phyloP scores from a whole-genome alignment of 2,113 vertebrate genomes.

The Pterocles burchelli region DNA sequence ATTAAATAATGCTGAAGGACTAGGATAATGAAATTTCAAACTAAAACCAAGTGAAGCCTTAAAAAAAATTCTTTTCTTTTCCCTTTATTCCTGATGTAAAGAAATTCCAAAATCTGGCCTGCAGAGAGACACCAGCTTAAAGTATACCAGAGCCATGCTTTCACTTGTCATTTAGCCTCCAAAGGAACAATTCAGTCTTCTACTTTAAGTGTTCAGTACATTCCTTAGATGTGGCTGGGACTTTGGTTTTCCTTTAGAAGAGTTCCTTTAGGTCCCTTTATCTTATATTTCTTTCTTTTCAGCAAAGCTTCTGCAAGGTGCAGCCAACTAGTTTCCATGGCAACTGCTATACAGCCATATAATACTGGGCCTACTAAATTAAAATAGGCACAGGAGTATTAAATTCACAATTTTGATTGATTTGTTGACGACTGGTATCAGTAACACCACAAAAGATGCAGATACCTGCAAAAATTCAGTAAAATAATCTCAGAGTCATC shows the following conservation, averaged over 20 bases:
- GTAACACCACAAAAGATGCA: not conserved
- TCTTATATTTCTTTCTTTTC: not conserved
- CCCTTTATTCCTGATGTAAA: not conserved
- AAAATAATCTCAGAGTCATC: not conserved
- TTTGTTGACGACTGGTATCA: not conserved
- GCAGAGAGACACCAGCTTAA: not conserved
- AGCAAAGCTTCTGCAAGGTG: not conserved
- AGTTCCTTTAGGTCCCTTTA: not conserved
- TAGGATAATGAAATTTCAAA: not conserved
- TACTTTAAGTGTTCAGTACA: not conserved
- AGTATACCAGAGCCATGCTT: not conserved
- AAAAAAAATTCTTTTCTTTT: not conserved
- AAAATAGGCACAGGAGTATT: slow-evolving; percentile 4
- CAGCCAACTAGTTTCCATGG: not conserved
- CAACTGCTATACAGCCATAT: not conserved
- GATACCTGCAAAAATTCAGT: not conserved
- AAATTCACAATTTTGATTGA: not conserved
- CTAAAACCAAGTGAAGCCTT: not conserved
- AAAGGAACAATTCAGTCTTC: not conserved
- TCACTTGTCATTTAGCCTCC: not conserved
- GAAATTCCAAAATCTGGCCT: not conserved
- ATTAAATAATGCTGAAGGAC: not conserved
- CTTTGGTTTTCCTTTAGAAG: not conserved
- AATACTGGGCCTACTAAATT: not conserved
- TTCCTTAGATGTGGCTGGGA: not conserved